A percentile compares a stretch with the other conserved stretches of the same genome.
Conservation (phyloP, 2,113 vertebrate genomes). For the Geococcyx californianus region DNA sequence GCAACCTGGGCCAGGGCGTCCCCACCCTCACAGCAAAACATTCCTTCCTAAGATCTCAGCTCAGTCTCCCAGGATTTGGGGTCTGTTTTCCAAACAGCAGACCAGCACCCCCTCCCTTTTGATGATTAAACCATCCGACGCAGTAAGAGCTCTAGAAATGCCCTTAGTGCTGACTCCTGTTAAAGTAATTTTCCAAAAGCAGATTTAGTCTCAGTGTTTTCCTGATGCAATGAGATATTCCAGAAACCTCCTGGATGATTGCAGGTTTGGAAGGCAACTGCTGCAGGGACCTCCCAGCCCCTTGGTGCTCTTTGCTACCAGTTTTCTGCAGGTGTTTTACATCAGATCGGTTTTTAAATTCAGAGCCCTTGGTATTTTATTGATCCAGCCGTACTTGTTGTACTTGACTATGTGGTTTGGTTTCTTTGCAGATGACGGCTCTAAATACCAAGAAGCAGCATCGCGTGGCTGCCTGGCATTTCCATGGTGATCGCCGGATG, state of each 20-base stretch:
- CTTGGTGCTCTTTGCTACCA: neutral
- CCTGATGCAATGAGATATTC: neutral
- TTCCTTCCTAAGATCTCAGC: no score
- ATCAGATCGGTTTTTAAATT: neutral
- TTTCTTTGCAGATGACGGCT: neutral
- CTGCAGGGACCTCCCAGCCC: neutral
- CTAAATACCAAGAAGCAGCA: neutral
- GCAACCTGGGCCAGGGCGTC: no score
- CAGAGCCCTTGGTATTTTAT: neutral
- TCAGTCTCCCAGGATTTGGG: no score
- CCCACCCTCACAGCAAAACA: no score
- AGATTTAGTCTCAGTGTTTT: fast-evolving
- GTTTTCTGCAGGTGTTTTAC: no score
- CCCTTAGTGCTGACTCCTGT: fast-evolving
- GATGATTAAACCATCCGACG: neutral
- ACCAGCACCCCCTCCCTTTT: neutral
- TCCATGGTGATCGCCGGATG: fast-evolving
- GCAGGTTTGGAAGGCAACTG: neutral
- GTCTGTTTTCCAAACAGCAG: no score
- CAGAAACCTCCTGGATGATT: neutral
- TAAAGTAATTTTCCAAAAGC: fast-evolving
- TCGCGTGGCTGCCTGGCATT: neutral
- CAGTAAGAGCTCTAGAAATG: neutral
- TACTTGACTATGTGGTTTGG: neutral
- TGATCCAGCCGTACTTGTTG: neutral